Percentiles rank a stretch among this genome's conserved stretches.
Evolutionary conservation across 2,113 vertebrate genomes (phyloP).

Genomic region (Neomonachus schauinslandi): DNA sequence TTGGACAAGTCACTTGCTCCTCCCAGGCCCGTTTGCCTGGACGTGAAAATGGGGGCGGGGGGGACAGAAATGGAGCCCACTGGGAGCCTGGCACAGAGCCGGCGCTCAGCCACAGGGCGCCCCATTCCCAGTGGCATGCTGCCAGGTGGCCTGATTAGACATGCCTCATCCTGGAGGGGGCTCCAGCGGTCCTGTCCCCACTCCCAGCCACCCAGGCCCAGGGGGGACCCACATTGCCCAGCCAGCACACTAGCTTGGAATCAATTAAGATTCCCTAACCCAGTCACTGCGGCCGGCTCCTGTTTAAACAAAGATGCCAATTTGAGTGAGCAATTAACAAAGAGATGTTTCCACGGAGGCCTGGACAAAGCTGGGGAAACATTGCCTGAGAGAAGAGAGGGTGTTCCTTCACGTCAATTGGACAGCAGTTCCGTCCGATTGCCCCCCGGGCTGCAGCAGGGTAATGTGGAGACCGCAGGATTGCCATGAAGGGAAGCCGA

Average conservation of each 20-base stretch:
- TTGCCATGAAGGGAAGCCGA: fast-evolving
- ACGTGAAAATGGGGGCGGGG: fast-evolving
- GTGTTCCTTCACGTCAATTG: fast-evolving
- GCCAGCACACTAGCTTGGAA: too few relatives aligned
- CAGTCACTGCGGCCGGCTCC: fast-evolving
- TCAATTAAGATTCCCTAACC: not conserved
- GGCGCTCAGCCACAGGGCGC: fast-evolving
- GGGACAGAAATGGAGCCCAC: fast-evolving
- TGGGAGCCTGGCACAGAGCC: not conserved
- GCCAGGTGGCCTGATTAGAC: fast-evolving
- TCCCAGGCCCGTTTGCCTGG: not conserved
- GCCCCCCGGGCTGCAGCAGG: not conserved
- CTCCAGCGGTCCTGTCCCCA: fast-evolving
- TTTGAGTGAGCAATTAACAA: not conserved
- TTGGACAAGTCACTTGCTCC: fast-evolving
- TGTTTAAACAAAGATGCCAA: not conserved
- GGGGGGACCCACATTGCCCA: fast-evolving
- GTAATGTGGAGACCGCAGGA: fast-evolving
- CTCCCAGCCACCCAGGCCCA: fast-evolving
- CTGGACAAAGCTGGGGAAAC: not conserved
- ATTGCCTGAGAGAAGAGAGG: fast-evolving
- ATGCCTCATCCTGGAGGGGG: not conserved
- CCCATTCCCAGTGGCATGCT: fast-evolving
- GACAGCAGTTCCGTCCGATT: fast-evolving
- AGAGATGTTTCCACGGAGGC: not conserved